A percentile compares a stretch with the other conserved stretches of the same genome.
phyloP scores from a whole-genome alignment of 2,888 invertebrate genomes.

The Rotaria magnacalcarata region DNA sequence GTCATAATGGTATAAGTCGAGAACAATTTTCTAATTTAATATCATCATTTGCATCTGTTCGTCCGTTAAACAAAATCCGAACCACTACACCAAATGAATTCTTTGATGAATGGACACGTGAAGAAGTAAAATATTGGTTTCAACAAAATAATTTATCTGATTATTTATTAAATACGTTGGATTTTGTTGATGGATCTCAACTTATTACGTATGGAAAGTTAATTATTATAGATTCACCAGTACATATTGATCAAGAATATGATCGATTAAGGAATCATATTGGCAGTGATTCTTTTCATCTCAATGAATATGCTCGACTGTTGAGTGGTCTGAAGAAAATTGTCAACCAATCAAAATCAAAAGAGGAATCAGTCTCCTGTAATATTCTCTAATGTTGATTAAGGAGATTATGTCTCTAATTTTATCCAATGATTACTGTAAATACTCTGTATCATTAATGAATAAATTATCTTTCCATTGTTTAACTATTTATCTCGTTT shows the following conservation, averaged over 20 bases:
- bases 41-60: background rate
- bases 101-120: background rate
- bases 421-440: too few relatives aligned
- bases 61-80: rapidly evolving
- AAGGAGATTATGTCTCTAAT: too few relatives aligned
- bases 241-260: background rate
- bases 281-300: background rate
- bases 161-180: background rate
- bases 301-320: background rate
- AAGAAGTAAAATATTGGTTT: background rate
- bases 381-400: background rate
- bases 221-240: background rate
- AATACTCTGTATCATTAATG: too few relatives aligned
- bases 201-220: background rate
- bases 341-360: background rate
- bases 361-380: background rate
- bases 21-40: background rate
- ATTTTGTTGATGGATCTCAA: background rate
- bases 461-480: too few relatives aligned
- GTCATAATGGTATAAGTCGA: background rate
- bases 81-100: background rate
- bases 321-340: background rate
- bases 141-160: background rate
- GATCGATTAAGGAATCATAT: background rate
- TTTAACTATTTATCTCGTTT: too few relatives aligned